phyloP scores from a whole-genome alignment of 2,113 vertebrate genomes.

The Parus major region DNA sequence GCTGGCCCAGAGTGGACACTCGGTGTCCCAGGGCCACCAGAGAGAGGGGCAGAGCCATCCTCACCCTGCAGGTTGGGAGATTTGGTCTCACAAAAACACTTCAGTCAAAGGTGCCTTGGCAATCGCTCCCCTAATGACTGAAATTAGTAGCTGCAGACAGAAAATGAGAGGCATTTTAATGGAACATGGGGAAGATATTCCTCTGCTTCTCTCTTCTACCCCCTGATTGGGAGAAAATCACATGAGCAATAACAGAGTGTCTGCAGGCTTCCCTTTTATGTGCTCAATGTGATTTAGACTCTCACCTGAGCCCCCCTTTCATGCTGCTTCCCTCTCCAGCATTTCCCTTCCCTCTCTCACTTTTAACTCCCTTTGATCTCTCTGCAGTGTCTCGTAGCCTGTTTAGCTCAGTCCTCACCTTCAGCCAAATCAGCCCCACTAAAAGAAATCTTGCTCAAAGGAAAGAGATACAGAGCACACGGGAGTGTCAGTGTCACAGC shows the following conservation, averaged over 20 bases:
- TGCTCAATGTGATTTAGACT: not conserved
- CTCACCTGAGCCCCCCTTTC: not conserved
- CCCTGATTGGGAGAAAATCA: constrained; percentile 35
- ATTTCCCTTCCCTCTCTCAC: not conserved
- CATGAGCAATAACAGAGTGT: not conserved
- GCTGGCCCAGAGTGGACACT: not conserved
- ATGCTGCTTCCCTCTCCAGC: not conserved
- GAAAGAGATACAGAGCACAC: not conserved
- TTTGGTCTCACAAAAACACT: not conserved
- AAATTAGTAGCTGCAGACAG: constrained; percentile 56
- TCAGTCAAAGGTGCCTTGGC: not conserved
- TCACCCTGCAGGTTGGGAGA: not conserved
- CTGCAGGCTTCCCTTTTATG: not conserved
- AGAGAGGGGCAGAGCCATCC: not conserved
- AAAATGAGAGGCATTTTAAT: constrained; percentile 55
- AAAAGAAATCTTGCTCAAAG: not conserved
- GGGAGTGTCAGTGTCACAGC: not conserved
- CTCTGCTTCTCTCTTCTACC: not conserved
- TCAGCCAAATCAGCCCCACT: not conserved
- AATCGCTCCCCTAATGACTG: constrained; percentile 30
- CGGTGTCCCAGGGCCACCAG: not conserved
- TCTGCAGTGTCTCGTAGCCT: not conserved
- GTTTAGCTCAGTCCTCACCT: not conserved
- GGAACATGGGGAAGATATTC: not conserved
- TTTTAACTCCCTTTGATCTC: constrained; percentile 5